phyloP scores from a whole-genome alignment of 2,113 vertebrate genomes.

The Prochilodus magdalenae region DNA sequence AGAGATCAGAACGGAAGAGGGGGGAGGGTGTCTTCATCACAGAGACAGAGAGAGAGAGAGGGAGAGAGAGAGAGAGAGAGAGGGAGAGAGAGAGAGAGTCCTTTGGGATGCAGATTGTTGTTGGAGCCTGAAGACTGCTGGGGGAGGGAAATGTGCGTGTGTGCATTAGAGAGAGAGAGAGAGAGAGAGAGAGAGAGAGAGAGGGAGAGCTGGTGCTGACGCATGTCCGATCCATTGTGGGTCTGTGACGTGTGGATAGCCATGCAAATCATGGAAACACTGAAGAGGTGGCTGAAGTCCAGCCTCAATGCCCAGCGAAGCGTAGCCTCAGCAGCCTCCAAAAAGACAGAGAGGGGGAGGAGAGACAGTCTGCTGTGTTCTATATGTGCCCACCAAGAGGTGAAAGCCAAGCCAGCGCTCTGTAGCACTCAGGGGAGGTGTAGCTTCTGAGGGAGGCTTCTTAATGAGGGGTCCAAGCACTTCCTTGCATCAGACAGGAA shows the following conservation, averaged over 20 bases:
- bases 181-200: slow-evolving; percentile 46
- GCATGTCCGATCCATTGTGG: slow-evolving; percentile 66
- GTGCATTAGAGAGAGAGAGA: slow-evolving; percentile 58
- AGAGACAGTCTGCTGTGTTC: not conserved
- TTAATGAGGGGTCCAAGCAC: too few relatives aligned
- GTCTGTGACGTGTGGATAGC: slow-evolving; percentile 73
- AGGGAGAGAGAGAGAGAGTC: slow-evolving; percentile 55
- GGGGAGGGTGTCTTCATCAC: slow-evolving; percentile 50
- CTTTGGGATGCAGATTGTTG: slow-evolving; percentile 73
- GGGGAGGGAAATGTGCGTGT: slow-evolving; percentile 33
- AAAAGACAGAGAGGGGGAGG: slow-evolving; percentile 54
- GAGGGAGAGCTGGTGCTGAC: slow-evolving; percentile 67
- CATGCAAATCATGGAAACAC: slow-evolving; percentile 71
- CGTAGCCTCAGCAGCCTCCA: slow-evolving; percentile 57
- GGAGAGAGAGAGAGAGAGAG: slow-evolving; percentile 28
- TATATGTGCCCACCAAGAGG: not conserved
- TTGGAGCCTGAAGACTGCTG: slow-evolving; percentile 57
- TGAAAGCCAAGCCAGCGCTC: not conserved
- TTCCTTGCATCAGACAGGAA: too few relatives aligned
- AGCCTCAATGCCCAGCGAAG: slow-evolving; percentile 59
- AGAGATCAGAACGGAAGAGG: slow-evolving; percentile 49
- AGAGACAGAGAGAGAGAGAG: slow-evolving; percentile 42
- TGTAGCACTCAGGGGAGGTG: not conserved
- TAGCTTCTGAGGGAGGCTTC: not conserved
- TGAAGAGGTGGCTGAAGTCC: slow-evolving; percentile 68